phyloP scores from a whole-genome alignment of 2,888 invertebrate species.

The Chalcosyrphus nemorum region DNA sequence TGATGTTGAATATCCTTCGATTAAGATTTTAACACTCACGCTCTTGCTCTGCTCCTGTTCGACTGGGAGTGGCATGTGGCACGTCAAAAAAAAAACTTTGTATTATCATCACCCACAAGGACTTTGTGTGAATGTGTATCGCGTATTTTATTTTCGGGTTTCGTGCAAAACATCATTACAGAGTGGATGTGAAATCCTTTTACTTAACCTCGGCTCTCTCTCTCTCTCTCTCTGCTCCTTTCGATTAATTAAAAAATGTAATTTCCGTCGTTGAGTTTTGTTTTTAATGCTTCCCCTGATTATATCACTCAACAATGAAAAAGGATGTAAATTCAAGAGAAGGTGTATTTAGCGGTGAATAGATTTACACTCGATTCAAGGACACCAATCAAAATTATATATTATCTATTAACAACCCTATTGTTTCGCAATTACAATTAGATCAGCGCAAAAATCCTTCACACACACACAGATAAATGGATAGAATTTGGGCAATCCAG shows the following conservation, averaged over 20 bases:
- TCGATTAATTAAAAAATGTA: conserved; percentile 47
- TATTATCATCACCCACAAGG: not conserved
- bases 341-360: too few relatives aligned
- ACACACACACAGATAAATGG: not conserved
- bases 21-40: conserved; percentile 45
- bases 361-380: conserved; percentile 30
- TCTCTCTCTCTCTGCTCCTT: too few relatives aligned
- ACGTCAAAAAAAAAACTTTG: not conserved
- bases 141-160: conserved; percentile 8
- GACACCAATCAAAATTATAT: conserved; percentile 18
- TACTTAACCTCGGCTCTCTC: too few relatives aligned
- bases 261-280: conserved; percentile 9
- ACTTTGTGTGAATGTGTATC: not conserved
- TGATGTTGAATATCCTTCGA: conserved; percentile 54
- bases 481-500: too few relatives aligned
- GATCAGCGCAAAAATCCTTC: conserved; percentile 16
- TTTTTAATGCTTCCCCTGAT: conserved; percentile 44
- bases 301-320: conserved; percentile 14
- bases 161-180: conserved; percentile 30
- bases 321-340: conserved; percentile 13
- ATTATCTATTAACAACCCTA: conserved; percentile 15
- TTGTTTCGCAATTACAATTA: conserved; percentile 26
- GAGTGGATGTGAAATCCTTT: not conserved
- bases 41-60: too few relatives aligned
- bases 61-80: conserved; percentile 10